Evolutionary conservation across 2,113 vertebrate species (phyloP).

Genomic region (Crotalus horridus): DNA sequence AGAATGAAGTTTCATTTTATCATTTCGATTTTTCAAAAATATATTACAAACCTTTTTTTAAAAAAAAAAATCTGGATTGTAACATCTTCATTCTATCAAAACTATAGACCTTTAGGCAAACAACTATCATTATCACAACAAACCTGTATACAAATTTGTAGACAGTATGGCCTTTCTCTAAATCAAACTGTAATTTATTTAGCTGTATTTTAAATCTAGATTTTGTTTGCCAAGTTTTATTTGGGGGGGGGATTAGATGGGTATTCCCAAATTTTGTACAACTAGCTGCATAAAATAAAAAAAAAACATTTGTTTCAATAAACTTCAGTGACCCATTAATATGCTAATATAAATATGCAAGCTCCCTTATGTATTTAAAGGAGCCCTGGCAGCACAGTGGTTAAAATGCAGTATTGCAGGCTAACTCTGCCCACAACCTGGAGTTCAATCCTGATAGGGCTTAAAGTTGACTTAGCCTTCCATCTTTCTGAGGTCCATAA

Average conservation of each 20-base stretch:
- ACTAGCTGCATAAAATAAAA: constrained; percentile 11
- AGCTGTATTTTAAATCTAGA: constrained; percentile 25
- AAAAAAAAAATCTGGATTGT: constrained; percentile 40
- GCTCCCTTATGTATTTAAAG: not conserved
- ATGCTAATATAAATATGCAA: no score
- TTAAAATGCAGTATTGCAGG: no score
- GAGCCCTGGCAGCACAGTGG: no score
- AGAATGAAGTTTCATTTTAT: constrained; percentile 52
- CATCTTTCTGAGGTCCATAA: no score
- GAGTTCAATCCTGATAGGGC: no score
- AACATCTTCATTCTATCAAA: constrained; percentile 48
- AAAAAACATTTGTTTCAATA: constrained; percentile 11
- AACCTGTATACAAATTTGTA: constrained; percentile 24
- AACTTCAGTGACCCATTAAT: constrained; percentile 30
- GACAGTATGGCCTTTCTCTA: constrained; percentile 27
- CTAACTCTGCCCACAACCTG: no score
- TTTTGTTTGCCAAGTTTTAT: constrained; percentile 24
- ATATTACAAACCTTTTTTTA: constrained; percentile 39
- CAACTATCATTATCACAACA: constrained; percentile 48
- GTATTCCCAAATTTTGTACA: constrained; percentile 17
- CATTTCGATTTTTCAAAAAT: constrained; percentile 50
- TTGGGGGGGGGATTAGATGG: constrained; percentile 48
- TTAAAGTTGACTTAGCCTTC: no score
- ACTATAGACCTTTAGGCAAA: constrained; percentile 17
- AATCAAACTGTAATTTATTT: constrained; percentile 26